Base-by-base conservation (phyloP, 2,113 vertebrate genomes). In the Grus americana region DNA sequence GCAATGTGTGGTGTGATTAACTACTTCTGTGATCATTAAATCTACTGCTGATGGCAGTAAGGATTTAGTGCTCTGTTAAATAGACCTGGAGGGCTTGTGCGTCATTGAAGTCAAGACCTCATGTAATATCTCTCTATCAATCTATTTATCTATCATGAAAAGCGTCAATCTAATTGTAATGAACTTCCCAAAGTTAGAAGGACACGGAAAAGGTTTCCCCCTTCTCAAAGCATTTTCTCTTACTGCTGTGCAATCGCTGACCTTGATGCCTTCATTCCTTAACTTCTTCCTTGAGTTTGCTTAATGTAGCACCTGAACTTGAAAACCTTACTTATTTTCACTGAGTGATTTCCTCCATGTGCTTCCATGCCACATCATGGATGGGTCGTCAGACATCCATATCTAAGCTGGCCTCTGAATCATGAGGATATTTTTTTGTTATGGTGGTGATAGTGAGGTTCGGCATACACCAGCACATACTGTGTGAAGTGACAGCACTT, bases 31-130 rank as follows among this genome's bases (percentile, higher is more conserved):
- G 61, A 61, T 88, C 68, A 50, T 86, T 93, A 86, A 74, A 93
- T 86, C 68, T 71, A 6, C 86, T 84, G 50, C 76, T 92, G 72
- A 59, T 93, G 62, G 91, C 83, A 86, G 17, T 78, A 86, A 88
- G 80, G 68, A 91, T 90, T 86, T 79, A 90, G 80, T 14, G 58
- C 70, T 79, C 26, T 84, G 80, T 88, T 88, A 84, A 95, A 68
- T 32, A 84, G 88, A 94, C 85, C 95, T 86, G 57, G 75, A 93
- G 88, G 82, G 80, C 65, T 72, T 67, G 42, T 94, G 89, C 40
- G 18, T 95, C 93, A 87, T 8, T 75, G 89, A 89, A 84, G 79
- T 80, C 72, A 86, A 84, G 88, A 49, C 75, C 76, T 92, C 5
- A 2, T 80, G 52, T 78, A 85, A 55, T 88, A 70, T 54, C 59